Conservation (phyloP, 2,113 vertebrate species). For the Crocuta crocuta region DNA sequence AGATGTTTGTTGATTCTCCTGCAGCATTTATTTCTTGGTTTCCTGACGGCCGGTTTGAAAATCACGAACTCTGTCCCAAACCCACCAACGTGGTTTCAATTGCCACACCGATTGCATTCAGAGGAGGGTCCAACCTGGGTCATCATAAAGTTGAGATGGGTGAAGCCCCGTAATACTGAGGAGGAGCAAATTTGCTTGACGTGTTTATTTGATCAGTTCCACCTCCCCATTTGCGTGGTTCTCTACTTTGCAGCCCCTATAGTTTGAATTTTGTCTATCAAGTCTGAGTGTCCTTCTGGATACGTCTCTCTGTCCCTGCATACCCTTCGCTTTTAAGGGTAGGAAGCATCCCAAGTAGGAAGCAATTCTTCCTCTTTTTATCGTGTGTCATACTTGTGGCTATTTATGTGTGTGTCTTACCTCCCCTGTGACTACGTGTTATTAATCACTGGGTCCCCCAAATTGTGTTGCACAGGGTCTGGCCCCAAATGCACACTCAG, state of each 20-base stretch:
- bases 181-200: neutral
- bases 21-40: constrained; percentile 5
- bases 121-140: neutral
- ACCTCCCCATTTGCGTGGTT: neutral
- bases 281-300: neutral
- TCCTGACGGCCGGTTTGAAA: constrained; percentile 2
- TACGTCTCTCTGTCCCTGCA: rapidly evolving
- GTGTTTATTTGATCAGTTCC: neutral
- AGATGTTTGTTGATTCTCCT: neutral
- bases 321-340: neutral
- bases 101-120: neutral
- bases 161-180: neutral
- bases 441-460: neutral
- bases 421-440: neutral
- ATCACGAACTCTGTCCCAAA: neutral
- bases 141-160: neutral
- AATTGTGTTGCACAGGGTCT: neutral
- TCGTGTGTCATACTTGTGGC: neutral
- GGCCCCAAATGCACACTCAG: neutral
- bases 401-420: neutral
- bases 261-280: neutral
- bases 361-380: neutral
- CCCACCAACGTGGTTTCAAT: neutral
- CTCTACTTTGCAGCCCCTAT: neutral
- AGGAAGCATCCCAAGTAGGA: neutral